These are phyloP conservation scores for Prionace glauca DNA, from an alignment of 2,797 vertebrate species.

Conservation along the genomic window DNA sequence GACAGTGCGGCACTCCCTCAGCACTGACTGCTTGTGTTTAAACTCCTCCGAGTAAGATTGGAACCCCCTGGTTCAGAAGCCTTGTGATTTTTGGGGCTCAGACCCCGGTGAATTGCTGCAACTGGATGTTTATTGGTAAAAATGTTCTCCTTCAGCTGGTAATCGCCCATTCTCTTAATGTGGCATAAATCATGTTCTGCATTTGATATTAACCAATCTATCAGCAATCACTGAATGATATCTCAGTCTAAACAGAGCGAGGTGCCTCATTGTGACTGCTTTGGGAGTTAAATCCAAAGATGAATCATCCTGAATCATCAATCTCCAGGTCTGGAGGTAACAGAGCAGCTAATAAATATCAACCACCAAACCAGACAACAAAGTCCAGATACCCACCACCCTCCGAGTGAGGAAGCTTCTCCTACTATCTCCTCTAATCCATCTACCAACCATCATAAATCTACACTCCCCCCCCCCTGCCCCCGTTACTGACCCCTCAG, in stretches of 20 bases:
- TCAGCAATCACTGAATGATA: background rate
- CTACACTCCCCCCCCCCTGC: no score
- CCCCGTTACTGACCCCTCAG: no score
- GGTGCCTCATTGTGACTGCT: background rate
- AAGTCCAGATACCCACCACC: no score
- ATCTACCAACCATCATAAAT: no score
- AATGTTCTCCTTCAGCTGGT: background rate
- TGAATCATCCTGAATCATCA: background rate
- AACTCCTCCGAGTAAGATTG: no score
- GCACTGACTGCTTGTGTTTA: background rate
- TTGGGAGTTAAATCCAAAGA: no score
- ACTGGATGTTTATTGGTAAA: background rate
- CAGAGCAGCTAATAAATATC: background rate
- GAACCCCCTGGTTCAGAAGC: no score
- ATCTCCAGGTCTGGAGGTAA: background rate
- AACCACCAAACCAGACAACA: no score
- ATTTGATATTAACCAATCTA: background rate
- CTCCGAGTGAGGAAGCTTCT: no score
- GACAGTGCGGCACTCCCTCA: background rate
- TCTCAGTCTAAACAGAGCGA: background rate
- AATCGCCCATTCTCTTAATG: background rate
- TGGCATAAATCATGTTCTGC: background rate
- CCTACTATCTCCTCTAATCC: no score
- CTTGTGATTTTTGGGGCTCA: no score
- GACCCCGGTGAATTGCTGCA: no score